Evolutionary conservation across 2,797 vertebrate genomes (phyloP).

Genomic region (Silurus aristotelis): DNA sequence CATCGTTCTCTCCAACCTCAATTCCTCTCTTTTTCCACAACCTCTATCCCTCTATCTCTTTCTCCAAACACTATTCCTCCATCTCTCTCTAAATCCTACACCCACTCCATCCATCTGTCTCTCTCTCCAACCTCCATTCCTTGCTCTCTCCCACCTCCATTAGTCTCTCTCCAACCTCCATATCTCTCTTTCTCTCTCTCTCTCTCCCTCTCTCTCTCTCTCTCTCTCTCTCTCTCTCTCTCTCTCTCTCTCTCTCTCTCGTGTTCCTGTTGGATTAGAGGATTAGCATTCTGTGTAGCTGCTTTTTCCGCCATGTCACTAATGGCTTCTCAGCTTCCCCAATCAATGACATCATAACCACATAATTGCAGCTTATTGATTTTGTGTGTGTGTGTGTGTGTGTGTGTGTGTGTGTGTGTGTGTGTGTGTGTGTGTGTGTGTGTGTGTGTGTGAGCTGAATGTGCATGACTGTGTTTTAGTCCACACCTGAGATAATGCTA

Average conservation of each 20-base stretch:
- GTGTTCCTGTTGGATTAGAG: constrained; percentile 64
- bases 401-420: constrained; percentile 41
- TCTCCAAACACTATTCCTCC: too few relatives aligned
- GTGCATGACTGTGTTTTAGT: neutral
- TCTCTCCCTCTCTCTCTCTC: neutral
- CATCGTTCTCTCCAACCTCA: too few relatives aligned
- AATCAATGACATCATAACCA: constrained; percentile 81
- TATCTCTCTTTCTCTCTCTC: neutral
- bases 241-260: constrained; percentile 57
- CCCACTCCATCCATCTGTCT: too few relatives aligned
- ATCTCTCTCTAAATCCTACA: neutral
- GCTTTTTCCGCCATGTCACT: constrained; percentile 73
- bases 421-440: constrained; percentile 20
- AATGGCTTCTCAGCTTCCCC: constrained; percentile 71
- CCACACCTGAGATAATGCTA: neutral
- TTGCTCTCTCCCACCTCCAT: too few relatives aligned
- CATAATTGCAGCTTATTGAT: constrained; percentile 77
- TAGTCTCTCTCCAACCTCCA: neutral
- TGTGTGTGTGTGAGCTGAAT: neutral
- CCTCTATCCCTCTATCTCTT: too few relatives aligned
- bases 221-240: neutral
- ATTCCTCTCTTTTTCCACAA: too few relatives aligned
- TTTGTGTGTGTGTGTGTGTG: constrained; percentile 44
- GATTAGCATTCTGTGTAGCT: constrained; percentile 78
- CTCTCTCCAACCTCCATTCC: too few relatives aligned